Evolutionary conservation across 2,797 vertebrate genomes (phyloP).

Genomic region (Takifugu ocellatus): DNA sequence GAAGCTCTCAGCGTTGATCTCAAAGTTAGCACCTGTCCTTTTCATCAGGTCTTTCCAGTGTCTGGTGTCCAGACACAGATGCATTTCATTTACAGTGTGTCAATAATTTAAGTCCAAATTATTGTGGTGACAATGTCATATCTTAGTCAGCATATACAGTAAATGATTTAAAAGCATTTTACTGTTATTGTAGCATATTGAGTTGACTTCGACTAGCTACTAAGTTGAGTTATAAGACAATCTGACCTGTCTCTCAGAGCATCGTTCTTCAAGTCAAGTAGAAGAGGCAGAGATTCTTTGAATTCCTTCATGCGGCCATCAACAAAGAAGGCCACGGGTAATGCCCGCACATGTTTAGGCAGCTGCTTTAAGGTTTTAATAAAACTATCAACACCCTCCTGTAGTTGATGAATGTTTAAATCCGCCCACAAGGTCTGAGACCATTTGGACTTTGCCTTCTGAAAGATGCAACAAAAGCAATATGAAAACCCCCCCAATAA

Average conservation of each 20-base stretch:
- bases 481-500: background rate
- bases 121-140: no score
- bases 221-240: conserved; percentile 13
- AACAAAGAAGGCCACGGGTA: conserved; percentile 81
- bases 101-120: background rate
- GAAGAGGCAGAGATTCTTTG: conserved; percentile 87
- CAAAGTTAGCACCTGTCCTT: conserved; percentile 83
- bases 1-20: conserved; percentile 87
- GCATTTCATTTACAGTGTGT: background rate
- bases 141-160: no score
- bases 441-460: conserved; percentile 90
- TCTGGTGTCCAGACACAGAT: conserved; percentile 59
- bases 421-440: conserved; percentile 91
- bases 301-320: conserved; percentile 91
- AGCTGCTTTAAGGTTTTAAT: conserved; percentile 81
- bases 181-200: background rate
- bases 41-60: conserved; percentile 94
- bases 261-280: conserved; percentile 91
- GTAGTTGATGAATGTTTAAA: conserved; percentile 86
- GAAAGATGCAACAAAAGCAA: conserved; percentile 13
- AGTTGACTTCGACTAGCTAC: background rate
- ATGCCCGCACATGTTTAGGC: conserved; percentile 76
- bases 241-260: conserved; percentile 89
- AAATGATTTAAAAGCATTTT: no score
- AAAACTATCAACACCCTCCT: conserved; percentile 86